phyloP scores from a whole-genome alignment of 1,140 invertebrate genomes.

The Zaprionus kolodkinae region DNA sequence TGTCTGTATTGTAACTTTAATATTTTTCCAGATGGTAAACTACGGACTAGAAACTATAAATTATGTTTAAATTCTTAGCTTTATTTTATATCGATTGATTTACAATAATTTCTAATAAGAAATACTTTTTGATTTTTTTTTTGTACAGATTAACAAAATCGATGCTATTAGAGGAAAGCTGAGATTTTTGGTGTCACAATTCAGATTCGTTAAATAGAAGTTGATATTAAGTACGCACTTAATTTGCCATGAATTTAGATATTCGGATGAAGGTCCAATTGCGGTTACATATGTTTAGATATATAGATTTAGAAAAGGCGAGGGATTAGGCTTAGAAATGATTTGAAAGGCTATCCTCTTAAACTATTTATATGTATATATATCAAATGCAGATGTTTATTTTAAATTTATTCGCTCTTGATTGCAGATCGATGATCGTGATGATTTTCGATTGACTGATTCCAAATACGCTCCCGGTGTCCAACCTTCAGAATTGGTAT shows the following conservation, averaged over 20 bases:
- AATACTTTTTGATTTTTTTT: slow-evolving; percentile 13
- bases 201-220: background rate
- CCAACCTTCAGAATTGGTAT: slow-evolving; percentile 93
- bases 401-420: slow-evolving; percentile 62
- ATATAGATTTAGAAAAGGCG: background rate
- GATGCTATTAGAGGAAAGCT: slow-evolving; percentile 8
- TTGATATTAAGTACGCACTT: background rate
- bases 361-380: no score
- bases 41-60: slow-evolving; percentile 47
- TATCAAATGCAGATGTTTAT: slow-evolving; percentile 25
- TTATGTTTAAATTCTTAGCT: slow-evolving; percentile 18
- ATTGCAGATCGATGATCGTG: slow-evolving; percentile 87
- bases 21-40: slow-evolving; percentile 1
- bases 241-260: background rate
- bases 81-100: slow-evolving; percentile 1
- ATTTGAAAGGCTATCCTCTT: background rate
- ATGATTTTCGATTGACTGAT: slow-evolving; percentile 89
- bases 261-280: background rate
- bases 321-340: background rate
- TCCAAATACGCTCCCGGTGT: slow-evolving; percentile 97
- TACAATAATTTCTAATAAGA: slow-evolving; percentile 37
- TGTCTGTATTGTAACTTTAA: background rate
- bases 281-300: background rate
- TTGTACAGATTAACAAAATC: slow-evolving; percentile 25
- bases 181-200: slow-evolving; percentile 1